These are phyloP conservation scores for Arctia plantaginis DNA, from an alignment of 2,888 invertebrate genomes.

Conservation along the genomic window DNA sequence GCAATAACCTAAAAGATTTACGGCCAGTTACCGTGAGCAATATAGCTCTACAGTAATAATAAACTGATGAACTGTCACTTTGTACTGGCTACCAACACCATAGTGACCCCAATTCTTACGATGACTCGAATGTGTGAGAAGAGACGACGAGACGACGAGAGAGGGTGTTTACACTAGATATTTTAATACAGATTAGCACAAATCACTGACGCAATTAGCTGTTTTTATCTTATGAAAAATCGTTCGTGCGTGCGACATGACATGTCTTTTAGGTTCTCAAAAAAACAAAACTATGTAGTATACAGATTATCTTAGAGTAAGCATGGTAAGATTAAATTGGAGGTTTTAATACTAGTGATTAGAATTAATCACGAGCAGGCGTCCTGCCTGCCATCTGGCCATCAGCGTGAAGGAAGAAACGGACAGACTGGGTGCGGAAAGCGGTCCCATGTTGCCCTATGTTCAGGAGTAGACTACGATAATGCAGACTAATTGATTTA, in stretches of 20 bases:
- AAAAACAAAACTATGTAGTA: not conserved
- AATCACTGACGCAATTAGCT: constrained; percentile 21
- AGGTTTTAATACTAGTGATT: not conserved
- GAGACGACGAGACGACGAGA: too few species aligned
- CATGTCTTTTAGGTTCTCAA: not conserved
- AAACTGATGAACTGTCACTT: constrained; percentile 41
- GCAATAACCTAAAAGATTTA: constrained; percentile 35
- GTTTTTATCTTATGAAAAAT: constrained; percentile 11
- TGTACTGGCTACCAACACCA: constrained; percentile 38
- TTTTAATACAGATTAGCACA: constrained; percentile 27
- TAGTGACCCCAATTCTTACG: constrained; percentile 41
- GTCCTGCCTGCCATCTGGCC: not conserved
- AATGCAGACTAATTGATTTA: not conserved
- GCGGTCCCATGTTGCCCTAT: too few species aligned
- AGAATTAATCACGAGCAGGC: not conserved
- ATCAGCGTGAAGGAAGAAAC: too few species aligned
- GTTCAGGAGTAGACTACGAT: not conserved
- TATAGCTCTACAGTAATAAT: constrained; percentile 27
- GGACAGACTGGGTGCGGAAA: not conserved
- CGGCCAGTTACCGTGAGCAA: constrained; percentile 27
- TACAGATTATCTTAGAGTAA: not conserved
- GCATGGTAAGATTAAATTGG: not conserved
- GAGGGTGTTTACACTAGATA: constrained; percentile 31
- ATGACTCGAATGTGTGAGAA: constrained; percentile 27
- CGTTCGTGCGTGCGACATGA: not conserved